Evolutionary conservation across 2,113 vertebrate species (phyloP), one percentile per base, ranked within the genome.

Genomic region (Elachura formosa): DNA sequence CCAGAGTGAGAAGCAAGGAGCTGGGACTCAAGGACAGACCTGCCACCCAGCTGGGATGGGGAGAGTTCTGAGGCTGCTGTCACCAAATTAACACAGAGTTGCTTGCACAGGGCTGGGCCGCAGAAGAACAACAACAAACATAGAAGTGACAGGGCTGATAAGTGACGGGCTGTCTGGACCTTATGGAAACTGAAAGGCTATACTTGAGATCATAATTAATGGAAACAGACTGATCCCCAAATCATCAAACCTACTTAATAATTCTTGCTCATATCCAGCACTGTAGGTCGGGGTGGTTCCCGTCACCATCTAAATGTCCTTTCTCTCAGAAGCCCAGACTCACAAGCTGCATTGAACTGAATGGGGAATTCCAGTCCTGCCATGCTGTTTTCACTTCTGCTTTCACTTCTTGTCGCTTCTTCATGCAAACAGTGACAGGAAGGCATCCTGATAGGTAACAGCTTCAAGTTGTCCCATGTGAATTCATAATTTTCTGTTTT

Each of bases 31-130:
- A 76, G 48, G 64, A 58, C 46, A 67, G 29, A 82, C 8, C 29
- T 49, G 23, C 12, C 61, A 33, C 7, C 0, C 6, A 34, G 17
- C 22, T 1, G 0, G 48, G 22, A 80, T 46, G n/a, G 31, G 0
- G 1, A 72, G 10, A 24, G 28, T 51, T 36, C 52, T 10, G 0
- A 13, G 18, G 24, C 23, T 33, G 48, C 36, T 5, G 11, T 36
- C 51, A 34, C 46, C 46, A 84, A 54, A 61, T 8, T 15, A 31
- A 13, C 1, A 9, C 2, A 6, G 51, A n/a, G 16, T 8, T 68
- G 28, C 20, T 40, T 80, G n/a, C 63, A 64, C 9, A 19, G 38
- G 23, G 40, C 64, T 59, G 26, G 34, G 38, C 33, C 24, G 12
- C 18, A 73, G 52, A 23, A 46, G 51, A 36, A 36, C 21, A 55